These are phyloP conservation scores for Chrysolina haemoptera DNA, from an alignment of 2,888 invertebrate species.

Conservation along the genomic window DNA sequence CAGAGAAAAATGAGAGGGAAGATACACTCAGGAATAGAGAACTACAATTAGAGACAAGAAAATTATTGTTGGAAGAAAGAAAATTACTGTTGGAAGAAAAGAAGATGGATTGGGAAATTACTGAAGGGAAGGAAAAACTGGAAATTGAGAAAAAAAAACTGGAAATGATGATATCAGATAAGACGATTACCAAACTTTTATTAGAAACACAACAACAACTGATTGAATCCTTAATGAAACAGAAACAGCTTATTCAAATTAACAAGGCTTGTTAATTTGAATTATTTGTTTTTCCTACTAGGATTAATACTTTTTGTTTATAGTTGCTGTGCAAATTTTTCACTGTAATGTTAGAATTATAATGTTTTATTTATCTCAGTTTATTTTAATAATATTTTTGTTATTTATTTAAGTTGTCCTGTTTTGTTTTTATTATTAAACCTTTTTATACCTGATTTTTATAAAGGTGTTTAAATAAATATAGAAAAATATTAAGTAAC, in stretches of 20 bases:
- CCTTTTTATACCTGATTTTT: too few species aligned
- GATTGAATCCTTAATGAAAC: too few species aligned
- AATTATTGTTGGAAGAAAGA: slow-evolving; percentile 21
- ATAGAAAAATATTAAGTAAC: too few species aligned
- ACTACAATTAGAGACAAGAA: slow-evolving; percentile 16
- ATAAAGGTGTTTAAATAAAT: too few species aligned
- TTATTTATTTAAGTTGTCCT: too few species aligned
- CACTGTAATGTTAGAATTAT: too few species aligned
- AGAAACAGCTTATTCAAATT: too few species aligned
- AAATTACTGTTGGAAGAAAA: slow-evolving; percentile 25
- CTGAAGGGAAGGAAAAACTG: slow-evolving; percentile 30
- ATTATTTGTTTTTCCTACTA: slow-evolving; percentile 12
- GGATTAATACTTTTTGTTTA: neutral
- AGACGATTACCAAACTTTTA: slow-evolving; percentile 26
- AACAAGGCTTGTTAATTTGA: slow-evolving; percentile 21
- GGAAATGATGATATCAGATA: slow-evolving; percentile 30
- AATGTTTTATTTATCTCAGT: too few species aligned
- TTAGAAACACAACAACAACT: slow-evolving; percentile 28
- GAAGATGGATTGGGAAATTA: slow-evolving; percentile 27
- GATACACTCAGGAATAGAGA: slow-evolving; percentile 11
- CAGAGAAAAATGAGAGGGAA: slow-evolving; percentile 24
- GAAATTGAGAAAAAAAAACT: slow-evolving; percentile 30
- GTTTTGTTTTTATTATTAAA: too few species aligned
- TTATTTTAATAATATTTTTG: too few species aligned
- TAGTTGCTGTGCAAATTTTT: neutral